Evolutionary conservation across 2,113 vertebrate species (phyloP).

Genomic region (Callorhinus ursinus): DNA sequence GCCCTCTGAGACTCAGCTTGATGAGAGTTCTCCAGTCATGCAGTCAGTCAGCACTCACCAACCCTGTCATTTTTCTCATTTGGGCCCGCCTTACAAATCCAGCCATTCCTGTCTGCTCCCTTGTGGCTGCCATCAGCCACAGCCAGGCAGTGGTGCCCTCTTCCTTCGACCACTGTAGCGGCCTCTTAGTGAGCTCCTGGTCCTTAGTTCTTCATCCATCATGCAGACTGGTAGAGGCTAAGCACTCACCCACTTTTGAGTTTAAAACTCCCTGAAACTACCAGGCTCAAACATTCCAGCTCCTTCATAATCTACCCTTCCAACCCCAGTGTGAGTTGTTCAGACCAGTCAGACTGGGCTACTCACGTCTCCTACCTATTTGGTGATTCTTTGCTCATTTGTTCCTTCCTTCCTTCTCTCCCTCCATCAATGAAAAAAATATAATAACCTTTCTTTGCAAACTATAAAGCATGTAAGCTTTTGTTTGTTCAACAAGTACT

Average conservation of each 20-base stretch:
- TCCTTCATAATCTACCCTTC: not conserved
- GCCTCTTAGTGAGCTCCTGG: not conserved
- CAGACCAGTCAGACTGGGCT: not conserved
- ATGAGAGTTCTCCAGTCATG: not conserved
- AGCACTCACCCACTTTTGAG: not conserved
- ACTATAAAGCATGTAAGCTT: not conserved
- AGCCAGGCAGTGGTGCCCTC: not conserved
- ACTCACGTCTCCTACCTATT: not conserved
- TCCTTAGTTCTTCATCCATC: not conserved
- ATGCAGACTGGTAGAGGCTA: not conserved
- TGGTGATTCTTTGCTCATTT: conserved; percentile 3
- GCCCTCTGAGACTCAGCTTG: not conserved
- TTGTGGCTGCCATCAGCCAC: not conserved
- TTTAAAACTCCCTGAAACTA: not conserved
- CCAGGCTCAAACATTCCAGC: not conserved
- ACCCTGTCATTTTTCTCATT: not conserved
- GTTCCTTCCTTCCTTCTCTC: not conserved
- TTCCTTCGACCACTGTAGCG: not conserved
- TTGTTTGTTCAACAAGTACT: not conserved
- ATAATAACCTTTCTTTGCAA: conserved; percentile 29
- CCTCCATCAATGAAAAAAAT: not conserved
- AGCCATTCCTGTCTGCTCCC: not conserved
- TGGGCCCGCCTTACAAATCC: not conserved
- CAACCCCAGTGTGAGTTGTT: not conserved
- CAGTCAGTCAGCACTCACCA: not conserved